Evolutionary conservation across 2,888 invertebrate genomes (phyloP), one percentile per base, ranked within the genome.

Genomic region (Ophioninae sp.): DNA sequence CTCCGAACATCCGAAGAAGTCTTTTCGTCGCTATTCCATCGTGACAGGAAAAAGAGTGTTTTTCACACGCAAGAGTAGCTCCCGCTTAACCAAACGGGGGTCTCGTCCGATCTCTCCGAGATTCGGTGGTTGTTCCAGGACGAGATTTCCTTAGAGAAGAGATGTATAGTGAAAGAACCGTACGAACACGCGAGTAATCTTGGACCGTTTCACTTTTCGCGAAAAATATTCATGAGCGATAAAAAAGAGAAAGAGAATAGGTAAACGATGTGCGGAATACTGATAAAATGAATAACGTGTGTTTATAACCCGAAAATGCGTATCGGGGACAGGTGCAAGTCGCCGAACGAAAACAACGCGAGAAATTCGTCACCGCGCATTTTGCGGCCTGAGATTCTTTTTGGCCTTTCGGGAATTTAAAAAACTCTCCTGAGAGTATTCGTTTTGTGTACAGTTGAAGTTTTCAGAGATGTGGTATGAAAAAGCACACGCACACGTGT

Each of bases 1-100:
- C 85, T 89, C 89, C 63, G 72, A 77, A 30, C 74, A 74, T 84
- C 82, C 84, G 37, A 67, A 76, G 56, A 37, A 6, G 10, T 17
- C 22, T 75, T 37, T 56, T 9, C 44, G 56, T 65, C 22, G 68
- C 37, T 51, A 61, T 68, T 44, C 77, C 77, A 58, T 76, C 58
- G 67, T 68, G 30, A 51, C 22, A 44, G 61, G 1, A 9, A 67
- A 17, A 22, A 39, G 20, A 51, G 84, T 73, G 64, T 80, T 81
- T 67, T 81, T 64, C 44, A 56, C 39, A 37, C 22, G 6, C 7
- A 75, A 58, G 51, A 51, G 41, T 9, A 17, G 17, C 65, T 59
- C 37, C 7, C 30, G 13, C 17, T 22, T 37, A 39, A 39, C 39
- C 59, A 37, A 59, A 20, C 39, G 37, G 22, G n/a, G 22, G 20